Percentiles rank a stretch among this genome's conserved stretches.
Evolutionary conservation across 2,888 invertebrate genomes (phyloP).

Genomic region (Andrena bicolor): DNA sequence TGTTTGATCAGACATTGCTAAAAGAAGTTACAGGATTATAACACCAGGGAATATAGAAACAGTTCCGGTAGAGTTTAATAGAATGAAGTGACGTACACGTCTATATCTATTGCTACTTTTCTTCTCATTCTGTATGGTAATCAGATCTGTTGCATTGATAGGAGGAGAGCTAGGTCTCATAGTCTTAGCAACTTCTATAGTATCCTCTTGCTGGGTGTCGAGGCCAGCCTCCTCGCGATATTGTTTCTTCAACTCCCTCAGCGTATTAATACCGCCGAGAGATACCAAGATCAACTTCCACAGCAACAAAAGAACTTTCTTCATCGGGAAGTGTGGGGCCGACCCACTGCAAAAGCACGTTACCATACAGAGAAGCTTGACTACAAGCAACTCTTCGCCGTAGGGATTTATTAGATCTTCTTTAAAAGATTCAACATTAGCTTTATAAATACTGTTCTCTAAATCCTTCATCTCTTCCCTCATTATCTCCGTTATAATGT

Average conservation of each 20-base stretch:
- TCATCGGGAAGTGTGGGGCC: conserved; percentile 99
- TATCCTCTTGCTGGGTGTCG: conserved; percentile 94
- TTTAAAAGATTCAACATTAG: conserved; percentile 87
- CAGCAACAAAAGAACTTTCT: conserved; percentile 96
- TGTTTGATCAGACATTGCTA: conserved; percentile 94
- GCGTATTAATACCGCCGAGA: conserved; percentile 95
- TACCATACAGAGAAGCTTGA: conserved; percentile 97
- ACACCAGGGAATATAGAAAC: conserved; percentile 11
- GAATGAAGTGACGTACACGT: conserved; percentile 85
- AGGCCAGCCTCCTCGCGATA: conserved; percentile 91
- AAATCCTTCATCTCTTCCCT: conserved; percentile 88
- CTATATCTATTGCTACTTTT: conserved; percentile 89
- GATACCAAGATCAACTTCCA: conserved; percentile 98
- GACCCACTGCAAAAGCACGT: conserved; percentile 98
- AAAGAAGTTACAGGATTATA: conserved; percentile 18
- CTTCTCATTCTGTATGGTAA: conserved; percentile 94
- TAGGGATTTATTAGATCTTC: conserved; percentile 87
- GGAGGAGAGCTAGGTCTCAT: conserved; percentile 99
- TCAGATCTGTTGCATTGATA: conserved; percentile 94
- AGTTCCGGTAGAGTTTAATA: conserved; percentile 2
- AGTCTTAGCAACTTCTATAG: conserved; percentile 95
- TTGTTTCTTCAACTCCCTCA: conserved; percentile 91
- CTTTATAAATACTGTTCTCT: conserved; percentile 85
- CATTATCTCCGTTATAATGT: conserved; percentile 98
- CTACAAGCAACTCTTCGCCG: conserved; percentile 94